Evolutionary conservation across 1,140 invertebrate genomes (phyloP).

Genomic region (Trichomalopsis sarcophagae): DNA sequence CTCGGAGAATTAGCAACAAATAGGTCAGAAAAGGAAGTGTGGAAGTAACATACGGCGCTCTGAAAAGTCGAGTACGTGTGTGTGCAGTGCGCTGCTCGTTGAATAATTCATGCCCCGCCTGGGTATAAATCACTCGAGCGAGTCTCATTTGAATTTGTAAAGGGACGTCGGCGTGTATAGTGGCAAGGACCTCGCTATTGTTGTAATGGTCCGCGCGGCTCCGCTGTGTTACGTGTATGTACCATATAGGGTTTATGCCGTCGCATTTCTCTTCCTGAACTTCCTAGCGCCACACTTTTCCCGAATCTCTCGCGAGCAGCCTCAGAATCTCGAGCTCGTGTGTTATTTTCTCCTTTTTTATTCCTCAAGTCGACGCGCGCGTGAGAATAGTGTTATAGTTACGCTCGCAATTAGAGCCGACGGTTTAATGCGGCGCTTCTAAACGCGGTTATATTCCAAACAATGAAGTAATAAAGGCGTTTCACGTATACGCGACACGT

Average conservation of each 20-base stretch:
- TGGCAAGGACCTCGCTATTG: conserved; percentile 30
- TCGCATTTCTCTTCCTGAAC: not conserved
- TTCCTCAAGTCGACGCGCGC: conserved; percentile 15
- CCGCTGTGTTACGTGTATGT: conserved; percentile 2
- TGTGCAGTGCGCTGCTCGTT: not conserved
- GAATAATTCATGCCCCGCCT: conserved; percentile 25
- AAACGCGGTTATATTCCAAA: not conserved
- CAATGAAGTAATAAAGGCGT: not conserved
- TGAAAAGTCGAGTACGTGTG: conserved; percentile 10
- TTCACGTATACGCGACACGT: not conserved
- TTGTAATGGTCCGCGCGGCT: conserved; percentile 9
- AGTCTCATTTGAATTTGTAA: conserved; percentile 35
- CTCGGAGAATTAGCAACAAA: not conserved
- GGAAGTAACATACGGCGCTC: conserved; percentile 3
- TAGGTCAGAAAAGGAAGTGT: conserved; percentile 31
- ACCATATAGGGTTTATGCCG: not conserved
- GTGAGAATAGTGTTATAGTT: not conserved
- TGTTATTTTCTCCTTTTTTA: not conserved
- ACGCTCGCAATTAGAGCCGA: not conserved
- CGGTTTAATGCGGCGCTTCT: not conserved
- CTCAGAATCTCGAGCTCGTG: not conserved
- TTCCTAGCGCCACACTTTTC: conserved; percentile 10
- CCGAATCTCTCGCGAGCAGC: not conserved
- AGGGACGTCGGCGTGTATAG: not conserved
- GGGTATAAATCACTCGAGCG: conserved; percentile 36